These are phyloP conservation scores for Toxotes lorentzi DNA, from an alignment of 2,797 vertebrate genomes.

Conservation along the genomic window DNA sequence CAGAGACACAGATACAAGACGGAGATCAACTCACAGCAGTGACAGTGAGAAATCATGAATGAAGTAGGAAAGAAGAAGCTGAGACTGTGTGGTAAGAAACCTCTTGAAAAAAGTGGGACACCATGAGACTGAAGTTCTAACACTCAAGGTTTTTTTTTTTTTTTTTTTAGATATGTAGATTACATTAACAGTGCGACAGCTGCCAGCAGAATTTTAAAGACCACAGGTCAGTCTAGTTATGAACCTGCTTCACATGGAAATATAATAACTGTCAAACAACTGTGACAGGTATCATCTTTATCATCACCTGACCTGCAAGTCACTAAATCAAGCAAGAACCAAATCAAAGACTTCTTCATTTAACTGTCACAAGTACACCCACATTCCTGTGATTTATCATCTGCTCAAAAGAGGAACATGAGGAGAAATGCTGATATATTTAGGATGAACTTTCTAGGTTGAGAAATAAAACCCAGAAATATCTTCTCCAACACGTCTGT, in stretches of 20 bases:
- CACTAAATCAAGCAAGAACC: neutral
- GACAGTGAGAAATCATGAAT: neutral
- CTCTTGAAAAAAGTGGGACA: too few species aligned
- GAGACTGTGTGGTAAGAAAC: too few species aligned
- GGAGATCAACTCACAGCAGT: neutral
- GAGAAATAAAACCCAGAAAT: neutral
- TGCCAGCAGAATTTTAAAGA: too few species aligned
- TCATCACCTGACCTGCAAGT: neutral
- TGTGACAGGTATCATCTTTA: too few species aligned
- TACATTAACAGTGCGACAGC: too few species aligned
- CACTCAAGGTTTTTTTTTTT: too few species aligned
- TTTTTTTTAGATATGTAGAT: too few species aligned
- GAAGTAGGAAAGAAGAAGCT: neutral
- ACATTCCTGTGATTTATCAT: neutral
- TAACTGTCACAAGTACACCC: too few species aligned
- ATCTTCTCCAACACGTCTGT: neutral
- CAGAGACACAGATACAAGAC: constrained; percentile 13
- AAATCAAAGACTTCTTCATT: neutral
- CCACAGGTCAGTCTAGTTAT: neutral
- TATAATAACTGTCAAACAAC: neutral
- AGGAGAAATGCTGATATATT: neutral
- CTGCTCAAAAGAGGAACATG: neutral
- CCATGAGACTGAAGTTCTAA: neutral
- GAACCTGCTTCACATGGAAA: neutral
- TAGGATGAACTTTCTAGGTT: neutral